Evolutionary conservation across 2,888 invertebrate genomes (phyloP).

Genomic region (Diaprepes abbreviatus): DNA sequence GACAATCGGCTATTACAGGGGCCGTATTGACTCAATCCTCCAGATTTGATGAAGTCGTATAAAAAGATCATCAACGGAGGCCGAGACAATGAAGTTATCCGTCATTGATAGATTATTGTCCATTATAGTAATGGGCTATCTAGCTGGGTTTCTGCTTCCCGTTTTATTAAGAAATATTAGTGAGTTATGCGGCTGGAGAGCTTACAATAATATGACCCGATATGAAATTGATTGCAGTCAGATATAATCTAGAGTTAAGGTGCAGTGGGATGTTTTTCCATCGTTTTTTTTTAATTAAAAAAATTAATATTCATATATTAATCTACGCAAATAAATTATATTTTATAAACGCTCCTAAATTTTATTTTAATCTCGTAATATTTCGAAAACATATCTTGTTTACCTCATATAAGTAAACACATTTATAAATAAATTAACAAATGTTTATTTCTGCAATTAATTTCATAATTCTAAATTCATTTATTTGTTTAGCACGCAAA

Average conservation of each 20-base stretch:
- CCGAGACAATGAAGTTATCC: constrained; percentile 54
- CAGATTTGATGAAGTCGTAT: constrained; percentile 51
- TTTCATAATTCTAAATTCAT: too few species aligned
- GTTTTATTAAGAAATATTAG: constrained; percentile 46
- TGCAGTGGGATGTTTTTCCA: too few species aligned
- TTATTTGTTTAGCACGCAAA: too few species aligned
- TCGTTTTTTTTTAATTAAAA: too few species aligned
- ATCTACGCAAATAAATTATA: too few species aligned
- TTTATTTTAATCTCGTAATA: too few species aligned
- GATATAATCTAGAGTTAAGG: constrained; percentile 14
- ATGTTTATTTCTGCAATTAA: too few species aligned
- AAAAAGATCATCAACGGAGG: constrained; percentile 47
- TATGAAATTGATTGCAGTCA: constrained; percentile 25
- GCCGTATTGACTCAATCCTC: constrained; percentile 42
- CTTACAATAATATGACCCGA: not conserved
- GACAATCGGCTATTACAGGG: constrained; percentile 35
- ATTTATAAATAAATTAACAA: too few species aligned
- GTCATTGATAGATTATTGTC: constrained; percentile 57
- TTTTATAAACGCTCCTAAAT: too few species aligned
- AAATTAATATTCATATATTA: too few species aligned
- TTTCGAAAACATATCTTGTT: too few species aligned
- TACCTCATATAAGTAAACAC: too few species aligned
- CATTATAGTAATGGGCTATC: constrained; percentile 52
- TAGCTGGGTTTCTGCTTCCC: constrained; percentile 38
- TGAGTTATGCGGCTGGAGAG: not conserved